phyloP scores from a whole-genome alignment of 2,888 invertebrate species.

The Cheilosia grossa region DNA sequence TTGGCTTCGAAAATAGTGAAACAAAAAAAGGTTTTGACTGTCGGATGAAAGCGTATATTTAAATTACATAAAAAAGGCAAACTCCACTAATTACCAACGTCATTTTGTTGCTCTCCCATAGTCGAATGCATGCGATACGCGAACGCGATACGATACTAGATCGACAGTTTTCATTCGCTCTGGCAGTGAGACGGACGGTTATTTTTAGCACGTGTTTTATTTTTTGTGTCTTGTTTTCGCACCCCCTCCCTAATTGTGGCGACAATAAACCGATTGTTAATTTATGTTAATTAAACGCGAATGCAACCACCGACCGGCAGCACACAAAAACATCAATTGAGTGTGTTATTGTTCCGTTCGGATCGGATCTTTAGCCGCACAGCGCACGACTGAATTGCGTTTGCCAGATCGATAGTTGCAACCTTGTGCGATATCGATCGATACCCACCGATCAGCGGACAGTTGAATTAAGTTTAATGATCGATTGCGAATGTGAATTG shows the following conservation, averaged over 20 bases:
- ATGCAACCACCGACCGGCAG: conserved; percentile 13
- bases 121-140: conserved; percentile 55
- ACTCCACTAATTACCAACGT: conserved; percentile 46
- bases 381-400: conserved; percentile 3
- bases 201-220: not conserved
- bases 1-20: conserved; percentile 23
- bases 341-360: conserved; percentile 28
- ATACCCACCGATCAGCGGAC: conserved; percentile 8
- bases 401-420: conserved; percentile 27
- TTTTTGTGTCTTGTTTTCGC: conserved; percentile 10
- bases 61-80: conserved; percentile 49
- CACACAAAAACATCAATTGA: conserved; percentile 15
- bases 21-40: conserved; percentile 18
- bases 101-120: conserved; percentile 28
- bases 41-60: conserved; percentile 60
- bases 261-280: conserved; percentile 57
- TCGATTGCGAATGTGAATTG: conserved; percentile 46
- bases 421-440: conserved; percentile 2
- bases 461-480: conserved; percentile 37
- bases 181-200: conserved; percentile 58
- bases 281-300: conserved; percentile 64
- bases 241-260: conserved; percentile 6
- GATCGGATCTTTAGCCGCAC: conserved; percentile 13
- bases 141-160: conserved; percentile 11
- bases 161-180: conserved; percentile 66